Conservation (phyloP, 2,888 invertebrate species). For the Noctua fimbriata region DNA sequence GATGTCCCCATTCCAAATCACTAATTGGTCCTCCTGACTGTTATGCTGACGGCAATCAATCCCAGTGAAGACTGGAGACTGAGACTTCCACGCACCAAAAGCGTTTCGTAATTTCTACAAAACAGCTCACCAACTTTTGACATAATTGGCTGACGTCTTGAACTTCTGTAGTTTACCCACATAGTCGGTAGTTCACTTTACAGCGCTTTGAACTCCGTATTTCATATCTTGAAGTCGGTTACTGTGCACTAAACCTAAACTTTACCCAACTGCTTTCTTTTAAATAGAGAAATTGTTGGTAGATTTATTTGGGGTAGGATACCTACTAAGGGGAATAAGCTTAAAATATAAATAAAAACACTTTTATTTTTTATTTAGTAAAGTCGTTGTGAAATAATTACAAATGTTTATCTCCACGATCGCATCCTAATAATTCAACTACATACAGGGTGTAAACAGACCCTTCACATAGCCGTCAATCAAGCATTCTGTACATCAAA, state of each 20-base stretch:
- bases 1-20: neutral
- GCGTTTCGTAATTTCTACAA: neutral
- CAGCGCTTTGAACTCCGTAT: conserved; percentile 22
- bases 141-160: neutral
- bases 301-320: neutral
- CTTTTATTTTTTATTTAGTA: no score
- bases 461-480: no score
- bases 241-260: neutral
- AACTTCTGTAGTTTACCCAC: conserved; percentile 18
- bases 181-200: neutral
- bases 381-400: no score
- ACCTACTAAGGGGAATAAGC: neutral
- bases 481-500: no score
- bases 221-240: conserved; percentile 19
- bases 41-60: neutral
- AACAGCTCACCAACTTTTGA: neutral
- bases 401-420: no score
- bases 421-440: no score
- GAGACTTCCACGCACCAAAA: neutral
- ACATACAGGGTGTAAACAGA: no score
- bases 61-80: neutral
- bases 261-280: neutral
- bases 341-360: no score
- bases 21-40: no score
- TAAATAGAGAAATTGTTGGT: neutral